Evolutionary conservation across 2,888 invertebrate species (phyloP).

Genomic region (Lepas anatifera): DNA sequence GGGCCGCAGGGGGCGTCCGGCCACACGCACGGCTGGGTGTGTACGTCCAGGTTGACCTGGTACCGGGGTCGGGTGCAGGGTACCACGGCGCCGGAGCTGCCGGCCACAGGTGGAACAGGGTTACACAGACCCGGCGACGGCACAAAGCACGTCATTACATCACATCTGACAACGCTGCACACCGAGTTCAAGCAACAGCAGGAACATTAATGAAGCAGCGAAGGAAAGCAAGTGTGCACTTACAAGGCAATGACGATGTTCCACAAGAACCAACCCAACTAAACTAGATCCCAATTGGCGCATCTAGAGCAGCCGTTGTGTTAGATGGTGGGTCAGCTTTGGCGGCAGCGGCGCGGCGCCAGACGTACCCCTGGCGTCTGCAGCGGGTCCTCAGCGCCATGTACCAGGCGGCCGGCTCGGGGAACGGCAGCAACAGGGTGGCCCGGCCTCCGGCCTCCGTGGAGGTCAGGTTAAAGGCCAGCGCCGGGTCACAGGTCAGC

Average conservation of each 20-base stretch:
- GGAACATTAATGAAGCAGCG: too few species aligned
- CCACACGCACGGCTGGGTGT: constrained; percentile 37
- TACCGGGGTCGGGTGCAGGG: constrained; percentile 35
- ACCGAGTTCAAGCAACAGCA: too few species aligned
- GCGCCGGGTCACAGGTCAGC: constrained; percentile 22
- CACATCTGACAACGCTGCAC: too few species aligned
- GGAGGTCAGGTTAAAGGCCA: constrained; percentile 26
- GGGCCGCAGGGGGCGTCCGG: constrained; percentile 36
- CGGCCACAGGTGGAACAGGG: too few species aligned
- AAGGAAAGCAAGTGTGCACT: too few species aligned
- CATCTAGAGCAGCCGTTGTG: too few species aligned
- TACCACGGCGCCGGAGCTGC: neutral
- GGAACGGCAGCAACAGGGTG: constrained; percentile 35
- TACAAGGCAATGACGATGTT: too few species aligned
- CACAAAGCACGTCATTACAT: too few species aligned
- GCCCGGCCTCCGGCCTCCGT: constrained; percentile 29
- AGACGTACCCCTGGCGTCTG: constrained; percentile 34
- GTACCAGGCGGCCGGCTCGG: constrained; percentile 38
- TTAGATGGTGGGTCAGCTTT: too few species aligned
- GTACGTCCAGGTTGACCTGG: constrained; percentile 36
- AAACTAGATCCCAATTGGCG: too few species aligned
- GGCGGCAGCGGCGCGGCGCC: constrained; percentile 34
- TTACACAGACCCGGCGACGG: too few species aligned
- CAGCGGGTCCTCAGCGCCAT: constrained; percentile 36
- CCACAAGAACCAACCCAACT: too few species aligned